Conservation (phyloP, 2,113 vertebrate species). For the Megaleporinus macrocephalus region DNA sequence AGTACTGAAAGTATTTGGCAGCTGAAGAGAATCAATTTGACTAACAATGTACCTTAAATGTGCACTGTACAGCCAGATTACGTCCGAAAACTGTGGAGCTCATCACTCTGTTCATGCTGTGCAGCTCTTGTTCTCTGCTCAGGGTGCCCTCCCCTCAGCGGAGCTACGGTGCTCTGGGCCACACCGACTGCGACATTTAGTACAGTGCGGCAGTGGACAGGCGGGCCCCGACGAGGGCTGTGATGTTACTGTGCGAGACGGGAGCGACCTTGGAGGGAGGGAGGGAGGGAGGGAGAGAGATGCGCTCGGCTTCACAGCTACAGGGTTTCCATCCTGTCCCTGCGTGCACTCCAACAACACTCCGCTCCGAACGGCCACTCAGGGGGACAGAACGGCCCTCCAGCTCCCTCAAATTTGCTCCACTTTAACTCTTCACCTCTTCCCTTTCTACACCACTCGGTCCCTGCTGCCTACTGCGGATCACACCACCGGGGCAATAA, state of each 20-base stretch:
- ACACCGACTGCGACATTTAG: neutral
- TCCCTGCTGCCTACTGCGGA: neutral
- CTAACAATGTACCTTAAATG: too few species aligned
- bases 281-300: neutral
- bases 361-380: neutral
- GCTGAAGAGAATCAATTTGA: too few species aligned
- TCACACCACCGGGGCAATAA: neutral
- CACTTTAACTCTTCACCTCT: neutral
- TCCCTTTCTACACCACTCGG: neutral
- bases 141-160: neutral
- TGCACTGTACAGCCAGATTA: too few species aligned
- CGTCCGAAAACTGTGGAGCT: too few species aligned
- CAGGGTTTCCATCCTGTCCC: neutral
- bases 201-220: neutral
- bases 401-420: neutral
- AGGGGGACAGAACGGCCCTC: constrained; percentile 1
- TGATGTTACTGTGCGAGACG: neutral
- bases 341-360: neutral
- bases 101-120: neutral
- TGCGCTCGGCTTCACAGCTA: neutral
- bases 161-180: neutral
- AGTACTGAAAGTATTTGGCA: too few species aligned
- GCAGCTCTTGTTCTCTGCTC: neutral
- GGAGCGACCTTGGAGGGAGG: neutral
- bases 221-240: neutral